Conservation (phyloP, 2,888 invertebrate species). For the Pachymerium ferrugineum region DNA sequence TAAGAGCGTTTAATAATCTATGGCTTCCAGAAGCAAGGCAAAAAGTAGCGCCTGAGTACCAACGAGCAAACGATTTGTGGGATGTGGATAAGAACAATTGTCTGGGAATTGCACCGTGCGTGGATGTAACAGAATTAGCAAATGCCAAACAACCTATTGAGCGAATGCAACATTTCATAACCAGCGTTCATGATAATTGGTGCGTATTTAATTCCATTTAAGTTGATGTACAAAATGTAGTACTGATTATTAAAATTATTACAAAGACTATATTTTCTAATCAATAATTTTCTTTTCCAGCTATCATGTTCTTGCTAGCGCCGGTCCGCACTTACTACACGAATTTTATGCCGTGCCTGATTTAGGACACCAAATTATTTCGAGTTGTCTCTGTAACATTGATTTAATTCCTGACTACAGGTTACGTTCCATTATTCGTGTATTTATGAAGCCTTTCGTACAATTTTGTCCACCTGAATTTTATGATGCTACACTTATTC, state of each 20-base stretch:
- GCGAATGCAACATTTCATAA: constrained; percentile 77
- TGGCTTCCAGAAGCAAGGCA: constrained; percentile 64
- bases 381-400: constrained; percentile 64
- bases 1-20: constrained; percentile 66
- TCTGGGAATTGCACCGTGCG: constrained; percentile 52
- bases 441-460: constrained; percentile 78
- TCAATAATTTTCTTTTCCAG: constrained; percentile 44
- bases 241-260: not conserved
- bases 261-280: not conserved
- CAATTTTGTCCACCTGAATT: constrained; percentile 78
- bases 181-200: constrained; percentile 69
- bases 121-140: constrained; percentile 42
- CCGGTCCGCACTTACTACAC: constrained; percentile 72
- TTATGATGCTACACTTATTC: constrained; percentile 68
- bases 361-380: constrained; percentile 66
- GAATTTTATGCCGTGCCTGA: constrained; percentile 76
- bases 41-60: constrained; percentile 54
- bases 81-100: constrained; percentile 72
- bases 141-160: constrained; percentile 54
- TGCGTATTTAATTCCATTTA: constrained; percentile 37
- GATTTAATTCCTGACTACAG: constrained; percentile 76
- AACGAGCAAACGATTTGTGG: constrained; percentile 63
- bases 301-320: constrained; percentile 70
- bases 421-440: constrained; percentile 71
- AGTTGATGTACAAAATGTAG: not conserved